A percentile compares a stretch with the other conserved stretches of the same genome.
Conservation (phyloP, 2,797 vertebrate genomes). For the Bovichtus variegatus region DNA sequence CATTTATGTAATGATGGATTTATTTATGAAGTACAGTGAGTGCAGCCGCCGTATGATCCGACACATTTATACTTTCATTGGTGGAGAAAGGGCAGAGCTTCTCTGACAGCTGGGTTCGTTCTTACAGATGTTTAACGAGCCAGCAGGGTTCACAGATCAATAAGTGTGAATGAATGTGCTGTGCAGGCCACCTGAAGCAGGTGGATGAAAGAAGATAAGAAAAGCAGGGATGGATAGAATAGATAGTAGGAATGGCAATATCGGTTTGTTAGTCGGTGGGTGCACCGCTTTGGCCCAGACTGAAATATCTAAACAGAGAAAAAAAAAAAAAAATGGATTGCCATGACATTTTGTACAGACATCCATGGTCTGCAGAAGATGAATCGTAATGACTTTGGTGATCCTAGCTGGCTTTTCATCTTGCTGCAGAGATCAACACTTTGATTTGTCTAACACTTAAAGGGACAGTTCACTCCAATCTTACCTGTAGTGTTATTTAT, state of each 20-base stretch:
- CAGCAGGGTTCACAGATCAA: slow-evolving; percentile 27
- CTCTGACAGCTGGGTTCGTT: not conserved
- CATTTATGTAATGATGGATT: slow-evolving; percentile 47
- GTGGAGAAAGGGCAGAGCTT: slow-evolving; percentile 10
- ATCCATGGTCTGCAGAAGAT: not conserved
- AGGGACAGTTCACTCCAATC: too few relatives aligned
- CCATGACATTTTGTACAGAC: not conserved
- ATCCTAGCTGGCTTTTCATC: not conserved
- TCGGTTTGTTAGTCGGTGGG: not conserved
- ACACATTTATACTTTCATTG: slow-evolving; percentile 47
- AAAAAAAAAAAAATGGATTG: not conserved
- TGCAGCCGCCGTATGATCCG: slow-evolving; percentile 40
- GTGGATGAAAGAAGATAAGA: slow-evolving; percentile 5
- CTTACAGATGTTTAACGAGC: slow-evolving; percentile 29
- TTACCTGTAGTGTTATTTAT: too few relatives aligned
- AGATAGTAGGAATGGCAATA: not conserved
- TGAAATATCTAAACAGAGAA: slow-evolving; percentile 13
- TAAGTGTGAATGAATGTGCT: slow-evolving; percentile 29
- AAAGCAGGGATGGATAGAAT: not conserved
- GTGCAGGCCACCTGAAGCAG: slow-evolving; percentile 23
- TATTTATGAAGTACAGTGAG: slow-evolving; percentile 58
- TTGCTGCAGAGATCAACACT: not conserved
- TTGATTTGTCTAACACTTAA: not conserved
- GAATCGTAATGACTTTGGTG: not conserved
- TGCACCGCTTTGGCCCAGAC: not conserved